Base-by-base conservation (phyloP, 2,797 vertebrate genomes). In the Propithecus deckenii region DNA sequence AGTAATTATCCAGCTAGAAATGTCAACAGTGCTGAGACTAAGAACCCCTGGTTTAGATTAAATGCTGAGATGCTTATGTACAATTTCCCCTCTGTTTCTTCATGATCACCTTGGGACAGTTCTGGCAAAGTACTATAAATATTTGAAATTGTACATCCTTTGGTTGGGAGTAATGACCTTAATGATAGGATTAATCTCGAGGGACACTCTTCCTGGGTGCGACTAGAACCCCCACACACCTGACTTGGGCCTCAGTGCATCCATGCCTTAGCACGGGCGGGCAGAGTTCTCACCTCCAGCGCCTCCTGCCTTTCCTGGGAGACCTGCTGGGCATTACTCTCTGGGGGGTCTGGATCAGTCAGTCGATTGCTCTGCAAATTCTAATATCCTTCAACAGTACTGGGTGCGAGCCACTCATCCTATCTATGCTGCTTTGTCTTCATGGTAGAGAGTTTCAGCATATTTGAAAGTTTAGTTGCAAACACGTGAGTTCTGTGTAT, bases 321-420 rank as follows among this genome's bases (percentile, higher is more conserved):
- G 4, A 75, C 20, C 50, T 48, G 10, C 13, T 28, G 50, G 35
- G 9, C 17, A 10, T 25, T 63, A 50, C 12, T 43, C 17, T n/a
- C 17, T 3, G 0, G 15, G 55, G 22, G 7, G 5, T 38, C 38
- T 2, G 32, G 14, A 41, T 48, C 4, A 14, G 9, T 15, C 52
- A n/a, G 0, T 0, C 0, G 4, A 55, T 22, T 15, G 10, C 30
- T 59, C 20, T 10, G 41, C 41, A 32, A 17, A 2, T 28, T 41
- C 25, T 17, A 46, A 8, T 41, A 25, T 32, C 61, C 50, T 32
- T 2, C 41, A 46, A 20, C 41, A 43, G 18, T 18, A 75, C 65
- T 61, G 18, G 50, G 1, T 15, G 2, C 5, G 20, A 12, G 17
- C 25, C 25, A 76, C 5, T 12, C 11, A 1, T 87, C 63, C 30